Evolutionary conservation across 2,113 vertebrate species (phyloP).

Genomic region (Ceyx cyanopectus): DNA sequence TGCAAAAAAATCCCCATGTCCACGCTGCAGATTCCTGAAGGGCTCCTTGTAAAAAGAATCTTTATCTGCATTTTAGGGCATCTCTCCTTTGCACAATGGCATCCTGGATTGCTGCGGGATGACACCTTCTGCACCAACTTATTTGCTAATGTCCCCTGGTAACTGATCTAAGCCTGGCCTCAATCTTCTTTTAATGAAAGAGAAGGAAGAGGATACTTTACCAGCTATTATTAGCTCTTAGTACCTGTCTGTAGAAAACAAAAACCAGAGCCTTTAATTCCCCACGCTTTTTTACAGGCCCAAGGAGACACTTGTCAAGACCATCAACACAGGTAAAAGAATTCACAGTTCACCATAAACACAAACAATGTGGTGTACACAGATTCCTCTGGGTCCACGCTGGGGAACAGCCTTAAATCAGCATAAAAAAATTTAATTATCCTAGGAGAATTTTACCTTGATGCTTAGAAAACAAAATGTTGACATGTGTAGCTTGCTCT

Average conservation of each 20-base stretch:
- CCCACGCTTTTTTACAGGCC: not conserved
- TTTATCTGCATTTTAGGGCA: not conserved
- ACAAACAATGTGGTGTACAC: fast-evolving
- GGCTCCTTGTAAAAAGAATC: not conserved
- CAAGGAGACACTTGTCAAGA: not conserved
- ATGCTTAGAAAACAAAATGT: not conserved
- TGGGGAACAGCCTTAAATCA: not conserved
- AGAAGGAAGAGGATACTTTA: conserved; percentile 43
- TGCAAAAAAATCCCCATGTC: not conserved
- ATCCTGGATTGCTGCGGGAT: not conserved
- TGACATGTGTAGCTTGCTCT: not conserved
- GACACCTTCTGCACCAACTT: not conserved
- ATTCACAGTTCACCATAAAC: fast-evolving
- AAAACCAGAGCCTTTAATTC: conserved; percentile 4
- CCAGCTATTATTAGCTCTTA: conserved; percentile 51
- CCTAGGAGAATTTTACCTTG: not conserved
- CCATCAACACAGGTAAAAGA: not conserved
- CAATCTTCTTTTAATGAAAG: conserved; percentile 66
- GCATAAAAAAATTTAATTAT: no score
- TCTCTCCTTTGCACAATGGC: not conserved
- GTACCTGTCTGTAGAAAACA: conserved; percentile 1
- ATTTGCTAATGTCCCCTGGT: conserved; percentile 40
- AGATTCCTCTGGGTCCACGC: not conserved
- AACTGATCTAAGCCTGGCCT: conserved; percentile 58
- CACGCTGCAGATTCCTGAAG: not conserved